A percentile compares a stretch with the other conserved stretches of the same genome.
phyloP scores from a whole-genome alignment of 2,888 invertebrate species.

The Agrochola macilenta region DNA sequence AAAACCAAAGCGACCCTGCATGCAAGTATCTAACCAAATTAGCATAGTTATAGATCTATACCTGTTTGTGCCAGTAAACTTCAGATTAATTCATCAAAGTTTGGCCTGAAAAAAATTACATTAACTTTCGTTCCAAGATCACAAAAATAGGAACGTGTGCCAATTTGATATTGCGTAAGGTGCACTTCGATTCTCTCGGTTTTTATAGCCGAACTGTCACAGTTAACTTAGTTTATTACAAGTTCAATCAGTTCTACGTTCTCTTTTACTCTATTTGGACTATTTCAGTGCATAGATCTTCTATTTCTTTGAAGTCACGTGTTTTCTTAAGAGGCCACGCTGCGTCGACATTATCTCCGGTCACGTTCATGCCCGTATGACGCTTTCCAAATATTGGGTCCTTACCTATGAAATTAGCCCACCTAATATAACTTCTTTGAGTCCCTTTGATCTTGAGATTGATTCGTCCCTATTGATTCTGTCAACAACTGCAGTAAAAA shows the following conservation, averaged over 20 bases:
- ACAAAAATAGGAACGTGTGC: slow-evolving; percentile 23
- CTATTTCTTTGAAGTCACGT: slow-evolving; percentile 44
- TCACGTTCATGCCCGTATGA: slow-evolving; percentile 40
- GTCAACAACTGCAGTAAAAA: background rate
- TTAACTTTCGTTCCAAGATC: slow-evolving; percentile 14
- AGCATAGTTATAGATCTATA: too few relatives aligned
- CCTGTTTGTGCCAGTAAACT: slow-evolving; percentile 14
- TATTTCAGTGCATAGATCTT: slow-evolving; percentile 19
- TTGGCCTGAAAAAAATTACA: background rate
- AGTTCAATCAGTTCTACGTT: slow-evolving; percentile 44
- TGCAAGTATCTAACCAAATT: background rate
- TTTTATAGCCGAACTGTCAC: slow-evolving; percentile 39
- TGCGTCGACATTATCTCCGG: slow-evolving; percentile 38
- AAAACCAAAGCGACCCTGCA: too few relatives aligned
- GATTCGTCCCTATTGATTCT: slow-evolving; percentile 1
- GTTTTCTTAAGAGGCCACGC: slow-evolving; percentile 26
- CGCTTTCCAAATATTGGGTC: too few relatives aligned
- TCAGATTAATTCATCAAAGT: slow-evolving; percentile 2
- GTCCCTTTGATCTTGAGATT: slow-evolving; percentile 29
- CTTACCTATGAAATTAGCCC: too few relatives aligned
- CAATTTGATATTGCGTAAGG: slow-evolving; percentile 38
- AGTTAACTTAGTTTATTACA: slow-evolving; percentile 43
- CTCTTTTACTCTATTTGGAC: slow-evolving; percentile 32
- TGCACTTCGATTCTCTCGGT: slow-evolving; percentile 22
- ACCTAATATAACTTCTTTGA: slow-evolving; percentile 24